These are phyloP conservation scores for Plumapathes pennacea DNA, from an alignment of 92 coral and sea anemone genomes.

Conservation along the genomic window DNA sequence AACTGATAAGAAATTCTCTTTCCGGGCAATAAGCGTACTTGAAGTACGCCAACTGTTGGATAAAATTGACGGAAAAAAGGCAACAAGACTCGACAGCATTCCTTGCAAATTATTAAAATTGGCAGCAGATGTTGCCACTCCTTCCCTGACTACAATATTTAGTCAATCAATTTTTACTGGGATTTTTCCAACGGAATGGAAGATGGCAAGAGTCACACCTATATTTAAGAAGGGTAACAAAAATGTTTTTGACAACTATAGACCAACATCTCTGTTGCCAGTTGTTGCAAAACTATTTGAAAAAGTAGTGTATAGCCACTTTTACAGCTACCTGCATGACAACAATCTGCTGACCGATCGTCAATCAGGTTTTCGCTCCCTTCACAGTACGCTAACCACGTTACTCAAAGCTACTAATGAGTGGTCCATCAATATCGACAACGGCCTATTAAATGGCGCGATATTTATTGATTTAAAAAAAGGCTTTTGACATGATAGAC, in stretches of 20 bases:
- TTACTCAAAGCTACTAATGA: slow-evolving; percentile 27
- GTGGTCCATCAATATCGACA: slow-evolving; percentile 38
- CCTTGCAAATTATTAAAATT: slow-evolving; percentile 24
- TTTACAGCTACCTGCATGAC: slow-evolving; percentile 16
- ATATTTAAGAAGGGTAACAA: slow-evolving; percentile 8
- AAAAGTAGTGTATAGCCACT: slow-evolving; percentile 10
- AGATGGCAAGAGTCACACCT: slow-evolving; percentile 21
- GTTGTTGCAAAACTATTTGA: slow-evolving; percentile 21
- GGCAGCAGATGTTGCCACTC: slow-evolving; percentile 30
- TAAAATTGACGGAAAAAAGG: slow-evolving; percentile 27
- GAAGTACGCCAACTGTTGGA: slow-evolving; percentile 23
- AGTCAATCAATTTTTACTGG: slow-evolving; percentile 21
- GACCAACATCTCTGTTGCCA: slow-evolving; percentile 5
- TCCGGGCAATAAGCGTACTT: slow-evolving; percentile 18
- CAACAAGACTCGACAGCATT: slow-evolving; percentile 35
- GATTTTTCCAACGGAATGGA: slow-evolving; percentile 20
- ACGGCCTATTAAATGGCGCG: slow-evolving; percentile 45
- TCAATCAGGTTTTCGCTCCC: slow-evolving; percentile 48
- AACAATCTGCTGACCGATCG: slow-evolving; percentile 8
- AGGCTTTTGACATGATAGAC: slow-evolving; percentile 55
- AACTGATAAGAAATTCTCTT: slow-evolving; percentile 15
- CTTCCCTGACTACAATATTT: slow-evolving; percentile 20
- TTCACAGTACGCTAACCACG: slow-evolving; percentile 46
- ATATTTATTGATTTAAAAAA: slow-evolving; percentile 43
- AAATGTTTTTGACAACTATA: slow-evolving; percentile 1